Percentiles rank a stretch among this genome's conserved stretches.
phyloP scores from a whole-genome alignment of 2,113 vertebrate species.

The Orientallactaga bullata region DNA sequence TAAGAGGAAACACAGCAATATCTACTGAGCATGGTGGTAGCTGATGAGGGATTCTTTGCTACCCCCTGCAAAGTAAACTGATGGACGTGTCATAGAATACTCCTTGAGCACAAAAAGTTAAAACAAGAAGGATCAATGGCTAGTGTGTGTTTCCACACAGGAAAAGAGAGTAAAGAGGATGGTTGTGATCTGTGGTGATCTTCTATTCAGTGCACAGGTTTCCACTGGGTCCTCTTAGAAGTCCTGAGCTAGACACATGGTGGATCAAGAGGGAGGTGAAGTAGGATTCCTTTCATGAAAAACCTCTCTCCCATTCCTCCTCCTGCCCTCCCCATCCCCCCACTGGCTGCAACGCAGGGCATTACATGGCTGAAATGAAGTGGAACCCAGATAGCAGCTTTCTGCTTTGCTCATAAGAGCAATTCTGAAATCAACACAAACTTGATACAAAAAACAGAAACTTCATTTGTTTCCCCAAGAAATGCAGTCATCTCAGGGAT shows the following conservation, averaged over 20 bases:
- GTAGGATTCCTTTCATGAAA: neutral
- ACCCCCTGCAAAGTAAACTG: neutral
- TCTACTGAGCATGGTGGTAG: slow-evolving; percentile 32
- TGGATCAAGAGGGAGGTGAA: neutral
- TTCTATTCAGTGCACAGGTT: neutral
- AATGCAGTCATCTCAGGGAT: neutral
- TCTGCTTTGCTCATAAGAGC: neutral
- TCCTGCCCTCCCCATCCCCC: neutral
- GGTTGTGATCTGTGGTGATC: neutral
- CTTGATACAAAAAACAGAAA: neutral
- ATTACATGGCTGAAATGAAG: neutral
- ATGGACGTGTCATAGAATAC: slow-evolving; percentile 11
- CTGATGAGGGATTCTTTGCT: slow-evolving; percentile 5
- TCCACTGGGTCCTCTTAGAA: neutral
- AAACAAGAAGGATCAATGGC: neutral
- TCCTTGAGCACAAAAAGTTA: neutral
- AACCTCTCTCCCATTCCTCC: too few species aligned
- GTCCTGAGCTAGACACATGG: neutral
- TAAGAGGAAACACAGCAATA: neutral
- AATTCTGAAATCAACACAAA: neutral
- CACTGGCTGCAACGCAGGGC: neutral
- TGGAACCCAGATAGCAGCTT: neutral
- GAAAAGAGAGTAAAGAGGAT: neutral
- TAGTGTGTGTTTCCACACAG: neutral
- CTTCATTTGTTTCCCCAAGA: slow-evolving; percentile 47